A percentile compares a stretch with the other conserved stretches of the same genome.
Evolutionary conservation across 2,797 vertebrate species (phyloP).

Genomic region (Streptopelia turtur): DNA sequence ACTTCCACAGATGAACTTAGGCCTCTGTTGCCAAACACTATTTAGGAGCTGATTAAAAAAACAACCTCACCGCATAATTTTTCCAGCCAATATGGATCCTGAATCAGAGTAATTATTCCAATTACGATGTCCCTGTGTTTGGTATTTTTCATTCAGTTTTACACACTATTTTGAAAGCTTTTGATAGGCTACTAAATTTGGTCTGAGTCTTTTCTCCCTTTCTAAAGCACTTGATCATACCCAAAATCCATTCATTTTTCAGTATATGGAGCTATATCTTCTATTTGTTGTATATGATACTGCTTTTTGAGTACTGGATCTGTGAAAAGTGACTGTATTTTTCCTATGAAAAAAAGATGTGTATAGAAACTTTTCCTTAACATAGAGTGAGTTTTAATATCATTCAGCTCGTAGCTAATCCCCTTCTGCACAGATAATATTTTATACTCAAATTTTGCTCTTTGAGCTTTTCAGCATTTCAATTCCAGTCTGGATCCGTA

Average conservation of each 20-base stretch:
- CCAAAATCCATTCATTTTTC: background rate
- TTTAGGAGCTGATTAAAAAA: constrained; percentile 1
- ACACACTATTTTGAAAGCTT: background rate
- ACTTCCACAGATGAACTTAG: background rate
- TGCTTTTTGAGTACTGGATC: background rate
- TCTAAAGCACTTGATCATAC: background rate
- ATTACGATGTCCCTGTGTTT: background rate
- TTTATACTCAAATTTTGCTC: constrained; percentile 65
- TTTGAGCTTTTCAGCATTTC: constrained; percentile 64
- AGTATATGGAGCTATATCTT: background rate
- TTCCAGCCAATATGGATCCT: background rate
- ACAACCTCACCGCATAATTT: background rate
- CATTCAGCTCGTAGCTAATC: constrained; percentile 64
- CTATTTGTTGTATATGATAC: background rate
- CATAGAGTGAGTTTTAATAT: constrained; percentile 33
- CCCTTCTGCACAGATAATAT: constrained; percentile 63
- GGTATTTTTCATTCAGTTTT: background rate
- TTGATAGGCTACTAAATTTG: background rate
- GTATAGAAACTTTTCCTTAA: background rate
- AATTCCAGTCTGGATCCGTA: constrained; percentile 52
- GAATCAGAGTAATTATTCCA: constrained; percentile 13
- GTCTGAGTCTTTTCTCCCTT: background rate
- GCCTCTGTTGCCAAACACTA: background rate
- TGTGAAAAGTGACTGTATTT: background rate
- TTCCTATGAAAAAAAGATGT: background rate